phyloP scores from a whole-genome alignment of 2,113 vertebrate species.

The Alexandromys fortis region DNA sequence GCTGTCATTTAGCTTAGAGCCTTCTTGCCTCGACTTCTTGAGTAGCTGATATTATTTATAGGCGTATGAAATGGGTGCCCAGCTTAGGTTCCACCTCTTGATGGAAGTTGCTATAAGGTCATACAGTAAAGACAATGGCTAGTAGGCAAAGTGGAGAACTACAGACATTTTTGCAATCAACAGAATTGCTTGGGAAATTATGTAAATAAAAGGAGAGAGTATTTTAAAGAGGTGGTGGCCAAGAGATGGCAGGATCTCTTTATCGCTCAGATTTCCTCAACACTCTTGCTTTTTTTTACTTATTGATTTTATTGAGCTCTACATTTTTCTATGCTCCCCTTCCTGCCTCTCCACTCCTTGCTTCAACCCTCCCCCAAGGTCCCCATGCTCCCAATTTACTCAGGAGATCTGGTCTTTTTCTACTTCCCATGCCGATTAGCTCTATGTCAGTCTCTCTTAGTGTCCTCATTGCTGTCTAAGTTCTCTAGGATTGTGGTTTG shows the following conservation, averaged over 20 bases:
- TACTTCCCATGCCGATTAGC: too few species aligned
- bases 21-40: not conserved
- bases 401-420: too few species aligned
- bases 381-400: too few species aligned
- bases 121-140: not conserved
- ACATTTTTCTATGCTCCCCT: too few species aligned
- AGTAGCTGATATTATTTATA: not conserved
- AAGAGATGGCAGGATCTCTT: not conserved
- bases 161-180: not conserved
- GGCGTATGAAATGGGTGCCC: not conserved
- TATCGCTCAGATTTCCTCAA: not conserved
- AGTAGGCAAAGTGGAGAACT: not conserved
- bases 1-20: not conserved
- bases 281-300: not conserved
- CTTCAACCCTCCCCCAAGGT: too few species aligned
- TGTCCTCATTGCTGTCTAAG: too few species aligned
- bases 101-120: not conserved
- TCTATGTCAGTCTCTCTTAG: too few species aligned
- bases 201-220: slow-evolving; percentile 15
- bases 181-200: slow-evolving; percentile 5
- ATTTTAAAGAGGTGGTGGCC: not conserved
- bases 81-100: not conserved
- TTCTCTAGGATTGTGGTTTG: too few species aligned
- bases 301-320: too few species aligned
- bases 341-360: too few species aligned